phyloP scores from a whole-genome alignment of 2,113 vertebrate species.

The Himantopus leucocephalus region DNA sequence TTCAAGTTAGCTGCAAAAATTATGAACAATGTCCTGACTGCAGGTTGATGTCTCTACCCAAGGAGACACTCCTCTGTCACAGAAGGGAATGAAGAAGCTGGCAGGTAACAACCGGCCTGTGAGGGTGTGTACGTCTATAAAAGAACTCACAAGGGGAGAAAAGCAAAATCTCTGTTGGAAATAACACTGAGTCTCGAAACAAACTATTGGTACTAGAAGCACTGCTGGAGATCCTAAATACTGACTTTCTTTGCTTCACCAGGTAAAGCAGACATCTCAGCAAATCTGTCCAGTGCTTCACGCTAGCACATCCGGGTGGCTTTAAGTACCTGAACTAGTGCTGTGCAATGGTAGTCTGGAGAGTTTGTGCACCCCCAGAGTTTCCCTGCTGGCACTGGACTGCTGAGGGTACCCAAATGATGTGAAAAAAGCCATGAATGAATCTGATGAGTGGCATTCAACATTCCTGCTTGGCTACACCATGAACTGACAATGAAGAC shows the following conservation, averaged over 20 bases:
- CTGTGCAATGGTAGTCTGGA: background rate
- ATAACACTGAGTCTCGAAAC: background rate
- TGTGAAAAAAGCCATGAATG: background rate
- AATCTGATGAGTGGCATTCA: background rate
- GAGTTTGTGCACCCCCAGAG: background rate
- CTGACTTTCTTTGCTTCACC: background rate
- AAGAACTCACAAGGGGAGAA: background rate
- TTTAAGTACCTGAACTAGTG: background rate
- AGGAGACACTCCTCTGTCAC: background rate
- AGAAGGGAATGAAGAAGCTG: background rate
- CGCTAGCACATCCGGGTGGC: background rate
- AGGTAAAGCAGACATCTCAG: background rate
- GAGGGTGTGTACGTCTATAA: background rate
- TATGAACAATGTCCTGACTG: background rate
- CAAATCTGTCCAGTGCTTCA: background rate
- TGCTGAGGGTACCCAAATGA: background rate
- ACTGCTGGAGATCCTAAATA: background rate
- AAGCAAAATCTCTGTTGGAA: background rate
- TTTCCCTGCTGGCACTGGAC: background rate
- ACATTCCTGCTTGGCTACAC: background rate
- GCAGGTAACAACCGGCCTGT: background rate
- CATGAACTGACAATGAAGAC: background rate
- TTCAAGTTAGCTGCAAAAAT: background rate
- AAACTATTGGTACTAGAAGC: background rate
- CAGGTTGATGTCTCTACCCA: too few relatives aligned